These are phyloP conservation scores for Limanda limanda DNA, from an alignment of 2,113 vertebrate genomes.

Conservation along the genomic window DNA sequence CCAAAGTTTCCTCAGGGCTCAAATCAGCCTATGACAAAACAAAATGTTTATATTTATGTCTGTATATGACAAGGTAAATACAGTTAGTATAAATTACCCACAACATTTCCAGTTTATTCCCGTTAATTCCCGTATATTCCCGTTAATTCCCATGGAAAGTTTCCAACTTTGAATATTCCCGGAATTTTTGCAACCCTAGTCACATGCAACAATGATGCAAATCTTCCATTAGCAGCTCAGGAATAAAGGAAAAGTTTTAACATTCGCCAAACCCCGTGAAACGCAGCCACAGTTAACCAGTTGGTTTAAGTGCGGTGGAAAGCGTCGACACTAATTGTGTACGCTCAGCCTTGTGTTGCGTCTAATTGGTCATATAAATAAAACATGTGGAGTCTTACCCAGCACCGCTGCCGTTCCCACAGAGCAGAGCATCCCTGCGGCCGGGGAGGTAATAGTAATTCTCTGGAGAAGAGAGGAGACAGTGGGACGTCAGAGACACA, in stretches of 20 bases:
- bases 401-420: conserved; percentile 93
- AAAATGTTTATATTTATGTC: no score
- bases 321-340: conserved; percentile 39
- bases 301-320: conserved; percentile 1
- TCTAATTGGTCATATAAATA: conserved; percentile 66
- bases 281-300: conserved; percentile 17
- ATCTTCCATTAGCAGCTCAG: not conserved
- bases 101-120: no score
- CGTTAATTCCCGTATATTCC: no score
- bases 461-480: conserved; percentile 74
- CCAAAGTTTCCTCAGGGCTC: no score
- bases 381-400: conserved; percentile 87
- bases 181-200: no score
- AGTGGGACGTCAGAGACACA: conserved; percentile 3
- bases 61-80: no score
- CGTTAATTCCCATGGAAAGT: no score
- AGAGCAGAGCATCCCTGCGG: conserved; percentile 92
- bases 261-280: not conserved
- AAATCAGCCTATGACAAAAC: no score
- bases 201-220: not conserved
- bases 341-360: conserved; percentile 34
- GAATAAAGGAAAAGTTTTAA: not conserved
- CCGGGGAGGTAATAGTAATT: conserved; percentile 94
- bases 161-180: no score
- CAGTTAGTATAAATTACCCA: no score